Percentiles rank a stretch among this genome's conserved stretches.
phyloP scores from a whole-genome alignment of 2,797 vertebrate genomes.

The Chiloscyllium punctatum region DNA sequence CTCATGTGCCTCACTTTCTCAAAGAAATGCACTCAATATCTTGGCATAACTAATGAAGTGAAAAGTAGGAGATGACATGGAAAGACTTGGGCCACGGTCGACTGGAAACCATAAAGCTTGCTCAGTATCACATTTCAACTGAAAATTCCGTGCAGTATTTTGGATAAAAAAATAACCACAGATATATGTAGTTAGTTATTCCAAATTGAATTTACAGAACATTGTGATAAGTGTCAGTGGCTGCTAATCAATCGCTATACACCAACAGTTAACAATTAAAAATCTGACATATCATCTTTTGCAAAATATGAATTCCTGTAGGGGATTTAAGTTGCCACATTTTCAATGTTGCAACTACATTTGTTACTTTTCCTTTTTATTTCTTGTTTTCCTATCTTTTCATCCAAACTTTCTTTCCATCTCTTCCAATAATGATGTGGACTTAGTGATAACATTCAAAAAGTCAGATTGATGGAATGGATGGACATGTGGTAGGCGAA shows the following conservation, averaged over 20 bases:
- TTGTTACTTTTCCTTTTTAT: not conserved
- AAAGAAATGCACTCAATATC: no score
- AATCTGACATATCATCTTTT: not conserved
- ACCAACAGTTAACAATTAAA: not conserved
- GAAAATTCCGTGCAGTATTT: not conserved
- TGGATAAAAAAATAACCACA: not conserved
- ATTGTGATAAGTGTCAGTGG: not conserved
- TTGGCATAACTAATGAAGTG: no score
- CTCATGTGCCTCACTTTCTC: no score
- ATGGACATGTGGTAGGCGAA: no score
- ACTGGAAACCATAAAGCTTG: no score
- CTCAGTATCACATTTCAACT: no score
- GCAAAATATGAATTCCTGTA: not conserved
- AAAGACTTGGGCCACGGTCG: no score
- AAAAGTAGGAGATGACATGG: no score
- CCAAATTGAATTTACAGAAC: not conserved
- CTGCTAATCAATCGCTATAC: not conserved
- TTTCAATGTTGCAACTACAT: not conserved
- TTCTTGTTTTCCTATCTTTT: not conserved
- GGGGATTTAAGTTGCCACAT: not conserved
- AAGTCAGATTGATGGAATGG: no score
- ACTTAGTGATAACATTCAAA: not conserved
- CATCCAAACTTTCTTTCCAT: not conserved
- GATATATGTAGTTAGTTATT: not conserved
- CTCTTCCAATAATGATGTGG: not conserved